Base-by-base conservation (phyloP, 1,140 invertebrate species). In the Polyergus mexicanus region DNA sequence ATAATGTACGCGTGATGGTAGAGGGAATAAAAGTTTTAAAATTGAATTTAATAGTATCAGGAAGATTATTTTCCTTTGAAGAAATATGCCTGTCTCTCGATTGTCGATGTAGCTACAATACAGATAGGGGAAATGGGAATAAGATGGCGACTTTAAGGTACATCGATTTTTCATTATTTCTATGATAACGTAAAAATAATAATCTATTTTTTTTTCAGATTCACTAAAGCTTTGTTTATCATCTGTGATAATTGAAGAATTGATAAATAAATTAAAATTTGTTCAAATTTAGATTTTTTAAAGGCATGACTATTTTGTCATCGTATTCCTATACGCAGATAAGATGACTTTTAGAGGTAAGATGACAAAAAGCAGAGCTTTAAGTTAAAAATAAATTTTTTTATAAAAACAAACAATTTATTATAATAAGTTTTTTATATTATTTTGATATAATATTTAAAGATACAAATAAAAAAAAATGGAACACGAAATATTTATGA, bases 41-140 rank as follows among this genome's bases (percentile, higher is more conserved):
- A 95, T 94, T 94, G 92, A 91, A 95, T 95, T 94, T 94, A 94
- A 95, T 94, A 94, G 94, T 92, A 89, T 92, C 90, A 93, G 91
- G 92, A 94, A 19, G 47, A 51, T 5, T 19, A 94, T 94, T 95
- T 94, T 93, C 91, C 93, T 94, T 94, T 94, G 93, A 94, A 92
- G 92, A 90, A 93, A 93, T 89, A 88, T 86, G 88, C 88, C 77
- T 90, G 86, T 84, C 88, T 94, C 93, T 94, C 91, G 92, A 95
- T 95, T 91, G 92, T 63, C 75, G 25, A 25, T 28, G 28, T 56
- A 35, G 69, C 2, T 78, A 47, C 22, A 54, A 76, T 77, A 63
- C 38, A 65, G 71, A n/a, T 28, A 32, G n/a, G 2, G 0, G 5
- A 16, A 22, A 44, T 19, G 1, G 47, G 16, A 51, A 4, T 51